Evolutionary conservation across 2,888 invertebrate genomes (phyloP).

Genomic region (Hirtodrosophila trivittata): DNA sequence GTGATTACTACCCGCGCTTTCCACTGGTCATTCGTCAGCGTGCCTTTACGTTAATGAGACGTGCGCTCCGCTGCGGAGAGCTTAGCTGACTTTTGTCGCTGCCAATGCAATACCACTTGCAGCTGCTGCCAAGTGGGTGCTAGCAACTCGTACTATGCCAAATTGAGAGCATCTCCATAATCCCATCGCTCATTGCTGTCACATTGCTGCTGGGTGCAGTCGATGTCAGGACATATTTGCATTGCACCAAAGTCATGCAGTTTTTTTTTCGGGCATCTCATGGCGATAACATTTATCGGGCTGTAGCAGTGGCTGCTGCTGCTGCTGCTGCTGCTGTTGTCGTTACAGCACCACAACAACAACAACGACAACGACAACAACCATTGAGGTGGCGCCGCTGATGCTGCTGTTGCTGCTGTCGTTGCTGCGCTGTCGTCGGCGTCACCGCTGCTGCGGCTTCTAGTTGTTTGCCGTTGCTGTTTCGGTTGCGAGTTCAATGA

Average conservation of each 20-base stretch:
- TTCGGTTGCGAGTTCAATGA: conserved; percentile 65
- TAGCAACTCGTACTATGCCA: conserved; percentile 43
- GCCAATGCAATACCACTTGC: not conserved
- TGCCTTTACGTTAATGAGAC: conserved; percentile 44
- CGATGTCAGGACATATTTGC: conserved; percentile 11
- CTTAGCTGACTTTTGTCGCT: too few species aligned
- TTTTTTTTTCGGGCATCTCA: conserved; percentile 5
- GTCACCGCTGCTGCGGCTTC: conserved; percentile 23
- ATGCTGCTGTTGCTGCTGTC: conserved; percentile 12
- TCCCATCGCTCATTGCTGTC: conserved; percentile 12
- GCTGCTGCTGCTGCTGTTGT: conserved; percentile 11
- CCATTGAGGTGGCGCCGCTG: conserved; percentile 11
- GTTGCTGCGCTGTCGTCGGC: conserved; percentile 10
- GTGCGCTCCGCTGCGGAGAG: conserved; percentile 19
- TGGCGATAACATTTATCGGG: too few species aligned
- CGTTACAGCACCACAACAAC: not conserved
- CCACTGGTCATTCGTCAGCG: conserved; percentile 42
- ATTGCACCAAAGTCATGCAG: not conserved
- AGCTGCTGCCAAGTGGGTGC: not conserved
- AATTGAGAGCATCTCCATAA: conserved; percentile 31
- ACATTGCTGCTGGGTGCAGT: not conserved
- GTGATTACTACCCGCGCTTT: conserved; percentile 13
- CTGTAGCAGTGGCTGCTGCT: conserved; percentile 2
- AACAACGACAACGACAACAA: not conserved
- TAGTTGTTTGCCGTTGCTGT: conserved; percentile 17